Conservation (phyloP, 53 echinoderm and acorn worm genomes). For the Temnopleurus reevesii region DNA sequence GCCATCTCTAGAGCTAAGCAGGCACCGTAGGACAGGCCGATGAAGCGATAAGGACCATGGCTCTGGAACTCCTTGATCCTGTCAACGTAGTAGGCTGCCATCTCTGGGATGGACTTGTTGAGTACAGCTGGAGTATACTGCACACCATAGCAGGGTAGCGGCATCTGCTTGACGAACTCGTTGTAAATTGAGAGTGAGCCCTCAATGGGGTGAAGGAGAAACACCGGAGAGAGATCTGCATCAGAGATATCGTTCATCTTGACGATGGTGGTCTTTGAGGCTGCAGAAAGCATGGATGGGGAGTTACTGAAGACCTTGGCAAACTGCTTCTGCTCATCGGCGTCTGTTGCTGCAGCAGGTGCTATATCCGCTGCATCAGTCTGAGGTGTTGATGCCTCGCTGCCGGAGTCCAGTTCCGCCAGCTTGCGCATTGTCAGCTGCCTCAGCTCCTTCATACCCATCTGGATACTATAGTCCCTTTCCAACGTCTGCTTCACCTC, state of each 20-base stretch:
- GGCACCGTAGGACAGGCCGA: conserved; percentile 77
- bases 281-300: conserved; percentile 54
- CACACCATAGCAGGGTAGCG: conserved; percentile 67
- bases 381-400: background rate
- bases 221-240: conserved; percentile 37
- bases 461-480: conserved; percentile 70
- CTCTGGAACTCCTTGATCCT: conserved; percentile 53
- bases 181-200: conserved; percentile 67
- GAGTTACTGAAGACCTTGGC: conserved; percentile 64
- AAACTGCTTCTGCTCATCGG: conserved; percentile 46
- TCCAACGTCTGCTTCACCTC: conserved; percentile 86
- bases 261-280: conserved; percentile 37
- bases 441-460: conserved; percentile 77
- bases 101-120: conserved; percentile 50
- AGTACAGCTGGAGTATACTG: conserved; percentile 66
- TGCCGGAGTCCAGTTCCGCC: conserved; percentile 48
- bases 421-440: conserved; percentile 76
- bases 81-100: conserved; percentile 67
- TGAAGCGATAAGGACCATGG: conserved; percentile 58
- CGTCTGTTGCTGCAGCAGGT: background rate
- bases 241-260: conserved; percentile 59
- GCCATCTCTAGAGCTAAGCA: conserved; percentile 78
- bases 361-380: background rate
- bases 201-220: conserved; percentile 79
- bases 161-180: conserved; percentile 47